Base-by-base conservation (phyloP, 2,113 vertebrate species). In the Tupaia chinensis region DNA sequence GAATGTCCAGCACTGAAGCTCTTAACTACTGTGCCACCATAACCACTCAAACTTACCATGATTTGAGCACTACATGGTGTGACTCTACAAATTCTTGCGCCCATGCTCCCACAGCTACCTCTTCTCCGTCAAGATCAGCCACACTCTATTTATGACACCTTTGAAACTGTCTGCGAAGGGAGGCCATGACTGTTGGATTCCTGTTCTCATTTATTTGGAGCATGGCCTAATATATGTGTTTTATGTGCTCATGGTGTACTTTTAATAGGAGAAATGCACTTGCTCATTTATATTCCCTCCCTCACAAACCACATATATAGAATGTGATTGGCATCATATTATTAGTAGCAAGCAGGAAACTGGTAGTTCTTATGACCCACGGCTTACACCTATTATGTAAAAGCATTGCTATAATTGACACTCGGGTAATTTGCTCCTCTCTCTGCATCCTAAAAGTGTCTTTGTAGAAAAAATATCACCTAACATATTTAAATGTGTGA, bases 391-490 rank as follows among this genome's bases (percentile, higher is more conserved):
- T 89, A 34, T 84, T 72, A 79, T n/a, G 0, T 89, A 34, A 93
- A 94, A 94, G 54, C 53, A 93, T 91, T 82, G 32, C 66, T 89
- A 5, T 87, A 97, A 87, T 74, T 80, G 93, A 61, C 63, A 89
- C 0, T 72, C 19, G 66, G 13, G 56, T 80, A 89, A 83, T 95
- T 79, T 94, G 20, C 25, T 70, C 53, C 34, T 89, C 23, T 72
- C 29, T 93, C 29, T 60, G 53, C 19, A 80, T 76, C 14, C 79
- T 94, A 53, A 76, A 94, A 82, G 5, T 95, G 27, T 66, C 73
- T 78, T 78, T 79, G n/a, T 78, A 19, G 61, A 53, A 80, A 95
- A 84, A 78, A 53, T 14, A 60, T 25, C 14, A 81, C 7, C 17
- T 44, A 63, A 95, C 82, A 87, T 58, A 93, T 87, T 96, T 87